Conservation (phyloP, 1,140 invertebrate species). For the Bombus pyrosoma region DNA sequence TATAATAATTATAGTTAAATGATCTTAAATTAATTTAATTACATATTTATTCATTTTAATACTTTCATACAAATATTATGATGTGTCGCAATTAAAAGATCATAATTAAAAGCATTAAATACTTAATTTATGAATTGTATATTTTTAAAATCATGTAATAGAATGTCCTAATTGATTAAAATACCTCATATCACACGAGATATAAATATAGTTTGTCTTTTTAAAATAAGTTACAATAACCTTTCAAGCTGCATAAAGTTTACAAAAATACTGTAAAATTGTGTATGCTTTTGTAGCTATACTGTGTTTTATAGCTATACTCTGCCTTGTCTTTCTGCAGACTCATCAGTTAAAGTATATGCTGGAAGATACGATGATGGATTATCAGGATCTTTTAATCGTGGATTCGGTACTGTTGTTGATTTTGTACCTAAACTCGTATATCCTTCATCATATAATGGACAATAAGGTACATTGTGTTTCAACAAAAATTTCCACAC, state of each 20-base stretch:
- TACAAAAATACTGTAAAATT: conserved; percentile 5
- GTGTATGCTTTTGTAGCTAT: background rate
- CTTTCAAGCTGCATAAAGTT: background rate
- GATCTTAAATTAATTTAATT: background rate
- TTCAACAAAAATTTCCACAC: conserved; percentile 94
- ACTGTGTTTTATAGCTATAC: conserved; percentile 48
- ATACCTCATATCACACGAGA: background rate
- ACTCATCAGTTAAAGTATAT: conserved; percentile 87
- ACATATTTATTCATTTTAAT: background rate
- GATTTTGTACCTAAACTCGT: conserved; percentile 92
- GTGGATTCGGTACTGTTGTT: conserved; percentile 92
- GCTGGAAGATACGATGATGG: conserved; percentile 88
- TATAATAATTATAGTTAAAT: background rate
- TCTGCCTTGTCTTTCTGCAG: conserved; percentile 89
- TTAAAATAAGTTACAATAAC: conserved; percentile 1
- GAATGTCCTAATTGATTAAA: background rate
- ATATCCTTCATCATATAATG: conserved; percentile 94
- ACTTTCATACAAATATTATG: background rate
- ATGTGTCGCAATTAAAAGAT: background rate
- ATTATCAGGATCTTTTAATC: conserved; percentile 83
- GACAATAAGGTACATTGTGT: conserved; percentile 93
- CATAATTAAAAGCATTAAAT: background rate
- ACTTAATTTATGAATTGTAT: background rate
- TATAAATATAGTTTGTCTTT: conserved; percentile 15
- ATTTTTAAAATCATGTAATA: background rate